phyloP scores from a whole-genome alignment of 2,797 vertebrate genomes.

The Morus bassanus region DNA sequence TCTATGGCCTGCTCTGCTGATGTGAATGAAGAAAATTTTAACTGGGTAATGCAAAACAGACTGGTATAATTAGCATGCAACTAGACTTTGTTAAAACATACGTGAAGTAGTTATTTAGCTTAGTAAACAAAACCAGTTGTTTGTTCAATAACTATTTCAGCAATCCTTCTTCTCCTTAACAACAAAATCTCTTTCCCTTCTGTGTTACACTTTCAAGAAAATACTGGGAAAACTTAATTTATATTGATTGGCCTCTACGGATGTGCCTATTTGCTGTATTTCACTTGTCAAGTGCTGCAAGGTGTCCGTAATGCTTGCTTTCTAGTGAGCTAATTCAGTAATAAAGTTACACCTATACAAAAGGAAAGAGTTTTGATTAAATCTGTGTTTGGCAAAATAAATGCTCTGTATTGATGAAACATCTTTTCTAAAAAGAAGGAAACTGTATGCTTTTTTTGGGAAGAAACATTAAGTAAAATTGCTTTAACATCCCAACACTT shows the following conservation, averaged over 20 bases:
- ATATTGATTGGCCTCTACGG: background rate
- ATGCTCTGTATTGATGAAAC: background rate
- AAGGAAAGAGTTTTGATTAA: background rate
- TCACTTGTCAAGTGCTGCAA: background rate
- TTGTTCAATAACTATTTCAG: background rate
- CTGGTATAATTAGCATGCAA: background rate
- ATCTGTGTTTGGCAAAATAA: background rate
- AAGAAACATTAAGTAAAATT: background rate
- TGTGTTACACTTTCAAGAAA: background rate
- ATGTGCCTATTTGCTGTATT: background rate
- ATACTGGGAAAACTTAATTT: background rate
- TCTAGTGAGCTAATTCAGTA: background rate
- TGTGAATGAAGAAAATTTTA: background rate
- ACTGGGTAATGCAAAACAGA: background rate
- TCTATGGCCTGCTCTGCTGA: background rate
- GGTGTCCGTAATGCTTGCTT: background rate
- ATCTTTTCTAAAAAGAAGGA: background rate
- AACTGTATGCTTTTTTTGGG: background rate
- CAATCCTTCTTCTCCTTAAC: background rate
- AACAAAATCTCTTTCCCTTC: background rate
- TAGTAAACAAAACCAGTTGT: background rate
- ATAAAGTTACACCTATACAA: background rate
- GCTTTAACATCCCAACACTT: background rate
- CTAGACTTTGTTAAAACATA: background rate
- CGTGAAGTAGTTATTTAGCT: background rate